Base-by-base conservation (phyloP, 1,140 invertebrate genomes). In the Parasteatoda tepidariorum region DNA sequence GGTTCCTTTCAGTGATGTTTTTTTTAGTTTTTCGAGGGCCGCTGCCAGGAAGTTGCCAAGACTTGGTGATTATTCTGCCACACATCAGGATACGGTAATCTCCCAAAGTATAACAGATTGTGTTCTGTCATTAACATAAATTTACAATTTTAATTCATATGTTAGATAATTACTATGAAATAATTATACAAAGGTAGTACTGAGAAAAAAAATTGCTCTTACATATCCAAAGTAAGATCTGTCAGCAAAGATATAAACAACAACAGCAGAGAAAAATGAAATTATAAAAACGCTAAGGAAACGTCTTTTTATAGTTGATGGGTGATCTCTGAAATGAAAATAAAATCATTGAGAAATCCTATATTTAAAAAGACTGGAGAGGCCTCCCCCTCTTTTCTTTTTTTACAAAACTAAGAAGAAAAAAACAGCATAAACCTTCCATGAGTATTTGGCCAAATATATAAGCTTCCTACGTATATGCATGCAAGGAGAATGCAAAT, bases 381-480 rank as follows among this genome's bases (percentile, higher is more conserved):
- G 41, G 7, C 41, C 41, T 48, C 41, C 41, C 41, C 7, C 18
- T 18, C 41, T 18, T 48, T 7, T 18, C 41, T 48, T 7, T 7
- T 48, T 18, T 48, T 18, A 7, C 41, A 7, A 9, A 48, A 9
- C 7, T 48, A 7, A 26, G 57, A 59, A 59, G 1, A 59, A 2
- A 15, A 3, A 59, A n/a, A 24, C 22, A 68, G 3, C 28, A 64
- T 66, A 34, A 84, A 87, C 87, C 87, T 86, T 30, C 78, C 68
- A 67, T 86, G 91, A 85, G 92, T 92, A 28, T 92, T 92, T 84
- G 91, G 93, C 95, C 95, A 96, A 70, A 96, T 91, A 88, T 96
- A 95, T 59, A 96, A 91, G 89, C 95, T 96, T 26, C 92, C 92
- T 76, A 96, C 94, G 90, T 95, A 96, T 31, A 92, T 89, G 82